These are phyloP conservation scores for Clytia hemisphaerica DNA, from an alignment of 30 jellyfish, hydroid and myxozoan genomes.

Conservation along the genomic window DNA sequence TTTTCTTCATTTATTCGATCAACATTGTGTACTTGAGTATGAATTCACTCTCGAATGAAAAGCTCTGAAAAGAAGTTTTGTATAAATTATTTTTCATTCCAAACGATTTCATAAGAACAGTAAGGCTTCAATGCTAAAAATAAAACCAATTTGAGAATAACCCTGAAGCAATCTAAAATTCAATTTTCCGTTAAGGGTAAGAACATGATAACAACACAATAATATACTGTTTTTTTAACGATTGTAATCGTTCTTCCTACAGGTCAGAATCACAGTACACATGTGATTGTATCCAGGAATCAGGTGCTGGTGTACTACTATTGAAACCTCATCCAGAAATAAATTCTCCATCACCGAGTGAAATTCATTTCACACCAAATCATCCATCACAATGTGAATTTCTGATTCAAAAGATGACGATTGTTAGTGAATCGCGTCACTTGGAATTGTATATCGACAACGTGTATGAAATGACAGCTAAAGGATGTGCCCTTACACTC, in stretches of 20 bases:
- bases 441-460: slow-evolving; percentile 76
- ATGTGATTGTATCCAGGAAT: slow-evolving; percentile 12
- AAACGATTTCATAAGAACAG: too few relatives aligned
- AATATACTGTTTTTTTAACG: too few relatives aligned
- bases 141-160: too few relatives aligned
- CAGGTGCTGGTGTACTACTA: slow-evolving; percentile 32
- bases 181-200: too few relatives aligned
- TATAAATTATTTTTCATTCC: too few relatives aligned
- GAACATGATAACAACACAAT: too few relatives aligned
- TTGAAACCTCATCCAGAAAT: slow-evolving; percentile 63
- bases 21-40: too few relatives aligned
- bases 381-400: slow-evolving; percentile 53
- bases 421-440: slow-evolving; percentile 88
- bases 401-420: slow-evolving; percentile 45
- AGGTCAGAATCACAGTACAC: slow-evolving; percentile 30
- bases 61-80: too few relatives aligned
- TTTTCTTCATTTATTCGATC: too few relatives aligned
- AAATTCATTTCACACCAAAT: slow-evolving; percentile 59
- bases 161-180: too few relatives aligned
- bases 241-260: not conserved
- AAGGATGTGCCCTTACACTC: slow-evolving; percentile 68
- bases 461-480: slow-evolving; percentile 80
- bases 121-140: too few relatives aligned
- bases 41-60: too few relatives aligned
- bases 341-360: slow-evolving; percentile 57